Evolutionary conservation across 2,113 vertebrate species (phyloP).

Genomic region (Arothron firmamentum): DNA sequence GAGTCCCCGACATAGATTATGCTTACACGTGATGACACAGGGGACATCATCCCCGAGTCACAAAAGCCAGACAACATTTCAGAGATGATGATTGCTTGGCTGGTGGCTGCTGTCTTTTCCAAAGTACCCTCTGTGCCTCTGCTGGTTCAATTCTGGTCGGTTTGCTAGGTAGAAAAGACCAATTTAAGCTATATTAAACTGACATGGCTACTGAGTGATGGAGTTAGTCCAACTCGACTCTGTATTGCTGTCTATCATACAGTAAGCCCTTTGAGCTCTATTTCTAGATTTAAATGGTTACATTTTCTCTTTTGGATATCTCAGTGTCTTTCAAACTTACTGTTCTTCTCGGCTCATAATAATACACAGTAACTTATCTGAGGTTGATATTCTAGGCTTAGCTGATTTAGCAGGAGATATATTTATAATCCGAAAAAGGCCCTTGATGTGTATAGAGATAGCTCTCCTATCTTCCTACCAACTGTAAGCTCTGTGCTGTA

Average conservation of each 20-base stretch:
- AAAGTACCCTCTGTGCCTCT: conserved; percentile 83
- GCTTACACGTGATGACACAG: conserved; percentile 83
- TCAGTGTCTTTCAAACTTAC: conserved; percentile 67
- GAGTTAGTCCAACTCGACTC: conserved; percentile 63
- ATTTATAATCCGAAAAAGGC: conserved; percentile 65
- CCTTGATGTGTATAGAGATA: conserved; percentile 75
- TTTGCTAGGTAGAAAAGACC: conserved; percentile 67
- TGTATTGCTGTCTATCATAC: conserved; percentile 55
- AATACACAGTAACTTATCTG: conserved; percentile 69
- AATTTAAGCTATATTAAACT: conserved; percentile 54
- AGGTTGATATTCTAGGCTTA: conserved; percentile 71
- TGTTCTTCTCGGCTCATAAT: conserved; percentile 66
- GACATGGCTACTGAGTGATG: conserved; percentile 61
- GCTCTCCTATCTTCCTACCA: conserved; percentile 61
- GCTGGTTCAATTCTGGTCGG: conserved; percentile 72
- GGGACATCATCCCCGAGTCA: conserved; percentile 45
- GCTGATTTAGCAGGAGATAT: conserved; percentile 68
- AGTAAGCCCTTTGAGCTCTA: conserved; percentile 58
- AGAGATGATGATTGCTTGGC: conserved; percentile 49
- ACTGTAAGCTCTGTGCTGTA: conserved; percentile 68
- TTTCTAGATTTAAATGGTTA: conserved; percentile 70
- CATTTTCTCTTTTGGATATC: conserved; percentile 65
- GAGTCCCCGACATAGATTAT: conserved; percentile 88
- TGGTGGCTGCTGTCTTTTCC: conserved; percentile 72
- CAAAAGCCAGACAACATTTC: conserved; percentile 43